phyloP scores from a whole-genome alignment of 2,888 invertebrate genomes.

The Drosophila vallismaia region DNA sequence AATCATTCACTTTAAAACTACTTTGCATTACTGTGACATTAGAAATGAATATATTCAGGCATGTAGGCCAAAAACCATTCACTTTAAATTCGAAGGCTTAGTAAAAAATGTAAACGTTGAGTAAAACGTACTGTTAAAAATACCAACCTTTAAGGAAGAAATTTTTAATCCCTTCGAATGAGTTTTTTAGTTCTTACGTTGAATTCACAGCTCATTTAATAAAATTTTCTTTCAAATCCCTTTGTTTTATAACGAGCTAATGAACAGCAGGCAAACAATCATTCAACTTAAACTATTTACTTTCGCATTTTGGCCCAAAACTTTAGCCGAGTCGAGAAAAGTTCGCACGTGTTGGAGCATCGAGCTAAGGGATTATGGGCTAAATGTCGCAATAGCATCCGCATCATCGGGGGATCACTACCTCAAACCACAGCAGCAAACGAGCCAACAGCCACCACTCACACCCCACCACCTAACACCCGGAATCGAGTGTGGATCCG shows the following conservation, averaged over 20 bases:
- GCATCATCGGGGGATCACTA: slow-evolving; percentile 38
- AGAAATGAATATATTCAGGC: too few relatives aligned
- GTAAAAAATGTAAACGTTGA: too few relatives aligned
- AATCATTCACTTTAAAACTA: too few relatives aligned
- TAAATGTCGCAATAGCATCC: slow-evolving; percentile 39
- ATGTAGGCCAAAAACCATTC: too few relatives aligned
- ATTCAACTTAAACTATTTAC: slow-evolving; percentile 18
- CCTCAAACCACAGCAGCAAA: slow-evolving; percentile 12
- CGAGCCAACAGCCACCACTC: neutral
- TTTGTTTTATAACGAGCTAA: neutral
- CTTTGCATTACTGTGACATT: too few relatives aligned
- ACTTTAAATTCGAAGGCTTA: too few relatives aligned
- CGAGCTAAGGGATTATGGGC: slow-evolving; percentile 63
- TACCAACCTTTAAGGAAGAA: too few relatives aligned
- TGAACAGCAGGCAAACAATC: slow-evolving; percentile 4
- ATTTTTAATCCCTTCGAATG: too few relatives aligned
- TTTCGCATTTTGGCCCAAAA: slow-evolving; percentile 9
- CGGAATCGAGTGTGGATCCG: neutral
- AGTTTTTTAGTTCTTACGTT: neutral
- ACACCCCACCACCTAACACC: slow-evolving; percentile 1
- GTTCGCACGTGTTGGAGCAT: slow-evolving; percentile 70
- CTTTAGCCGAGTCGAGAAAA: slow-evolving; percentile 8
- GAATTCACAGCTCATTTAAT: neutral
- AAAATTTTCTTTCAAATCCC: neutral
- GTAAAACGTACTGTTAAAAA: too few relatives aligned